phyloP scores from a whole-genome alignment of 92 coral and sea anemone genomes.

The Meandrina meandrites region DNA sequence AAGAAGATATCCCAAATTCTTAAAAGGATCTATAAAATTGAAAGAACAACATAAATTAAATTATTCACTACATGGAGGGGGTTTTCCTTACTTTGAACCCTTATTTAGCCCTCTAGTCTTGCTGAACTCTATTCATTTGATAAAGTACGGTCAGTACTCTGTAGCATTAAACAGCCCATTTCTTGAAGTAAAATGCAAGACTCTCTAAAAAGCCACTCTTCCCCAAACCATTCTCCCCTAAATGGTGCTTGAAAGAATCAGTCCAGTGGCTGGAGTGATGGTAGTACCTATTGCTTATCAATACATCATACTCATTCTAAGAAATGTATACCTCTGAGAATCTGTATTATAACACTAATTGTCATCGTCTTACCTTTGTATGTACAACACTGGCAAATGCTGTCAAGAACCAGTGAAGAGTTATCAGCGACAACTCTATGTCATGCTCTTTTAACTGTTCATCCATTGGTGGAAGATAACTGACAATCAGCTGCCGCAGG shows the following conservation, averaged over 20 bases:
- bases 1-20: slow-evolving; percentile 97
- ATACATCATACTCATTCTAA: too few relatives aligned
- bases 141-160: too few relatives aligned
- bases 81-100: neutral
- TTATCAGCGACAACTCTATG: slow-evolving; percentile 90
- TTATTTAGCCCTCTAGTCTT: neutral
- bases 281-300: too few relatives aligned
- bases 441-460: slow-evolving; percentile 94
- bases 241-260: too few relatives aligned
- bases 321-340: too few relatives aligned
- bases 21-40: slow-evolving; percentile 69
- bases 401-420: slow-evolving; percentile 97
- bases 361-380: slow-evolving; percentile 72
- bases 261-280: too few relatives aligned
- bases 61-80: neutral
- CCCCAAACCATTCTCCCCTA: too few relatives aligned
- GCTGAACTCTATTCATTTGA: too few relatives aligned
- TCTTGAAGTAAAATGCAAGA: too few relatives aligned
- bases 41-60: neutral
- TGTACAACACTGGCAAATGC: slow-evolving; percentile 99
- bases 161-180: too few relatives aligned
- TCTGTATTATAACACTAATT: neutral
- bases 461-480: slow-evolving; percentile 90
- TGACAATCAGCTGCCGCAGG: slow-evolving; percentile 93
- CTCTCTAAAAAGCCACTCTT: too few relatives aligned